Evolutionary conservation across 2,888 invertebrate genomes (phyloP), one percentile per base, ranked within the genome.

Genomic region (Anagyrus pseudococci): DNA sequence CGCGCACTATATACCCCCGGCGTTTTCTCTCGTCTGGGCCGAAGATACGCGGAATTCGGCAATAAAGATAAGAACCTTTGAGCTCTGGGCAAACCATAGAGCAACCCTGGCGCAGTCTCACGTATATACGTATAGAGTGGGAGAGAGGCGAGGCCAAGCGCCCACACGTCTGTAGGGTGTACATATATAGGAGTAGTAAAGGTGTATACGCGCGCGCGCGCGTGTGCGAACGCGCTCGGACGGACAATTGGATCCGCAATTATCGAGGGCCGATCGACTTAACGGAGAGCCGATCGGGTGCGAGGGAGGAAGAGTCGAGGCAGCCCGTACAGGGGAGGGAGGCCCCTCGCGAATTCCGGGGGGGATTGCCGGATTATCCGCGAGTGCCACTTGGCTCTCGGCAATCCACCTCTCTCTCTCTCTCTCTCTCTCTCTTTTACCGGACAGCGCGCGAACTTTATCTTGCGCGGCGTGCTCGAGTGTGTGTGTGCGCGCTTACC

Each of bases 41-140:
- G 59, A 72, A 72, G 71, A 69, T 74, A 73, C 72, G 67, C 66
- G 72, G 72, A 71, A 75, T 76, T 72, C 67, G 67, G 69, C 72
- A 75, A 75, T 76, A 75, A 73, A 75, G 74, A 75, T 74, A 74
- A 74, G 71, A 72, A 72, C 72, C 72, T 72, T 76, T 72, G 71
- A 68, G 50, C 58, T 41, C 46, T n/a, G 19, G n/a, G n/a, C n/a
- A n/a, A n/a, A n/a, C n/a, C n/a, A n/a, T n/a, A n/a, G n/a, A n/a
- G n/a, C n/a, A n/a, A n/a, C n/a, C n/a, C n/a, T n/a, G n/a, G n/a
- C n/a, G n/a, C n/a, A n/a, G 13, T 33, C 33, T n/a, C 13, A 33
- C 13, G 33, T 33, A 13, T 33, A 33, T 33, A n/a, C n/a, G 15
- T 13, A 41, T 41, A 6, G 17, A 10, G 33, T 13, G 33, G 13